Evolutionary conservation across 2,888 invertebrate genomes (phyloP).

Genomic region (Heliconius cydno): DNA sequence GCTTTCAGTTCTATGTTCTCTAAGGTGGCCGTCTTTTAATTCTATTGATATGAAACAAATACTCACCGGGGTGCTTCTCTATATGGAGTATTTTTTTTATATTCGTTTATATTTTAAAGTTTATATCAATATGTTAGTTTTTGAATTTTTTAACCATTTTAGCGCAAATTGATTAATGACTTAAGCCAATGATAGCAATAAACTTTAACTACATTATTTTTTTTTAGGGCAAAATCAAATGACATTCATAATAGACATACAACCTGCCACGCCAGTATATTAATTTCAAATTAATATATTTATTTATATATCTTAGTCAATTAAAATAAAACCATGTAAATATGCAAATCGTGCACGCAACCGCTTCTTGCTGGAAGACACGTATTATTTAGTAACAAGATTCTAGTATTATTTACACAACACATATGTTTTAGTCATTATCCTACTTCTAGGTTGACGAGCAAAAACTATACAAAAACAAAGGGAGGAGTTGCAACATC

Average conservation of each 20-base stretch:
- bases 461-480: constrained; percentile 49
- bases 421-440: constrained; percentile 33
- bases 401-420: constrained; percentile 17
- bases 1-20: background rate
- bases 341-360: background rate
- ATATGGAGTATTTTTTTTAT: background rate
- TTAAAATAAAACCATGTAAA: background rate
- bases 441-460: constrained; percentile 26
- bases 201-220: background rate
- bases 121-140: no score
- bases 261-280: no score
- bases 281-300: no score
- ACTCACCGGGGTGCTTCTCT: background rate
- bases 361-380: constrained; percentile 1
- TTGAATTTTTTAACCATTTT: background rate
- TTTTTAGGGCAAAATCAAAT: background rate
- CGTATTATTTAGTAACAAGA: constrained; percentile 14
- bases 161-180: background rate
- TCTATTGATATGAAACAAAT: background rate
- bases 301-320: background rate
- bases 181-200: background rate
- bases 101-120: background rate
- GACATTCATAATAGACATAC: no score
- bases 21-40: background rate
- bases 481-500: constrained; percentile 55